phyloP scores from a whole-genome alignment of 2,888 invertebrate genomes.

The Agrilus biguttatus region DNA sequence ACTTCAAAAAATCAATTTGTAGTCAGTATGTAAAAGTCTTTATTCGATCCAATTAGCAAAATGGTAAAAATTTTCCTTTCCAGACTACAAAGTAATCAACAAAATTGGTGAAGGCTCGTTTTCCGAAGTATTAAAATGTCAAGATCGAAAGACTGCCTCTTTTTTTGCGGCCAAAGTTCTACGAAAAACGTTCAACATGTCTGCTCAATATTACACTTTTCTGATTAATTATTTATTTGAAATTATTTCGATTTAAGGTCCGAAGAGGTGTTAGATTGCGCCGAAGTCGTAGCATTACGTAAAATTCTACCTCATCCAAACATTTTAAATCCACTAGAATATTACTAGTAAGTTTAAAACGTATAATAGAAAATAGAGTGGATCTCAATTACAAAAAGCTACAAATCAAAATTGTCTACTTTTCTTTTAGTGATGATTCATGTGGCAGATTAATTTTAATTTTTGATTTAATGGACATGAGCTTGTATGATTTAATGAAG shows the following conservation, averaged over 20 bases:
- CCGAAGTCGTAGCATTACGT: constrained; percentile 46
- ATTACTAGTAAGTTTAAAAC: constrained; percentile 40
- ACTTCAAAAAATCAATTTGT: too few species aligned
- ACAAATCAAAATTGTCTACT: background rate
- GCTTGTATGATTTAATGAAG: constrained; percentile 48
- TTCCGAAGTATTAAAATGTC: constrained; percentile 53
- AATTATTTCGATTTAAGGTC: constrained; percentile 23
- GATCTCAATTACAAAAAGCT: constrained; percentile 5
- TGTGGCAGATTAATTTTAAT: constrained; percentile 44
- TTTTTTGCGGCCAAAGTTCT: constrained; percentile 48
- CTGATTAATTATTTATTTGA: too few species aligned
- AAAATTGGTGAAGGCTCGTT: constrained; percentile 59
- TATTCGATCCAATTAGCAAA: too few species aligned
- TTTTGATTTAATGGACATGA: constrained; percentile 57
- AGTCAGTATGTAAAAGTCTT: too few species aligned
- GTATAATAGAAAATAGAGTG: constrained; percentile 2
- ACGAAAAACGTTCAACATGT: constrained; percentile 45
- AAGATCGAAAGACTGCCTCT: constrained; percentile 37
- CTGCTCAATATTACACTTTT: constrained; percentile 15
- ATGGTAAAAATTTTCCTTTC: constrained; percentile 7
- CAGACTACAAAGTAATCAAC: constrained; percentile 46
- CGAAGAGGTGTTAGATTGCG: constrained; percentile 34
- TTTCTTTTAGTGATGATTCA: constrained; percentile 36
- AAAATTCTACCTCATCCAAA: constrained; percentile 45
- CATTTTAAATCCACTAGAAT: constrained; percentile 45